These are phyloP conservation scores for Neofelis nebulosa DNA, from an alignment of 2,113 vertebrate genomes.

Conservation along the genomic window DNA sequence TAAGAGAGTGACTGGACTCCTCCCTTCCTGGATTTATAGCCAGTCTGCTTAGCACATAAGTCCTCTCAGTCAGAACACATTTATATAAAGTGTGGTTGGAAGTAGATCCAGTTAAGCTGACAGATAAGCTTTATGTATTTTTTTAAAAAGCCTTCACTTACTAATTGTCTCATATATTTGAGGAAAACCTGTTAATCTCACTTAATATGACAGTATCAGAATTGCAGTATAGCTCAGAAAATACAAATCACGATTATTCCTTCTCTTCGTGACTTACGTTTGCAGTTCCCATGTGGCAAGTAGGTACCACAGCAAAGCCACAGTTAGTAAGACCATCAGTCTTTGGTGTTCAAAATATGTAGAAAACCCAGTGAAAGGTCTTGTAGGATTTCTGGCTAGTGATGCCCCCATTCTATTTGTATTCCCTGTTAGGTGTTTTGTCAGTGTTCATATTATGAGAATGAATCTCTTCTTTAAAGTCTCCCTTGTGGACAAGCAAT, in stretches of 20 bases:
- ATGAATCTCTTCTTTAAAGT: neutral
- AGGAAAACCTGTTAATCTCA: conserved; percentile 9
- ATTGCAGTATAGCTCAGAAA: neutral
- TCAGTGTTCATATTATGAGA: neutral
- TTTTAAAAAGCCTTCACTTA: neutral
- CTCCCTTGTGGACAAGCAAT: neutral
- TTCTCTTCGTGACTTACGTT: neutral
- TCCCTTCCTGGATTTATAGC: neutral
- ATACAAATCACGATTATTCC: neutral
- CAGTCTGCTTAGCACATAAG: conserved; percentile 44
- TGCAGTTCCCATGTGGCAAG: neutral
- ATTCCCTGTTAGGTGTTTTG: neutral
- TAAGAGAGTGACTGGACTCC: neutral
- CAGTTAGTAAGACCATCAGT: neutral
- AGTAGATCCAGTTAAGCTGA: conserved; percentile 35
- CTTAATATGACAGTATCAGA: neutral
- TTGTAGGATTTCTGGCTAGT: neutral
- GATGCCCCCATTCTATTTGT: fast-evolving
- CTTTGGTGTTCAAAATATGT: neutral
- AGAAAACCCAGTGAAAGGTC: neutral
- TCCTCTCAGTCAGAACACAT: conserved; percentile 54
- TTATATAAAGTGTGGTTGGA: conserved; percentile 49
- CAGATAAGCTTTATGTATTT: neutral
- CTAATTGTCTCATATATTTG: conserved; percentile 22
- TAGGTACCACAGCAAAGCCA: neutral